A percentile compares a stretch with the other conserved stretches of the same genome.
These are phyloP conservation scores for Schizaphis graminum DNA, from an alignment of 2,888 invertebrate species.

Conservation along the genomic window DNA sequence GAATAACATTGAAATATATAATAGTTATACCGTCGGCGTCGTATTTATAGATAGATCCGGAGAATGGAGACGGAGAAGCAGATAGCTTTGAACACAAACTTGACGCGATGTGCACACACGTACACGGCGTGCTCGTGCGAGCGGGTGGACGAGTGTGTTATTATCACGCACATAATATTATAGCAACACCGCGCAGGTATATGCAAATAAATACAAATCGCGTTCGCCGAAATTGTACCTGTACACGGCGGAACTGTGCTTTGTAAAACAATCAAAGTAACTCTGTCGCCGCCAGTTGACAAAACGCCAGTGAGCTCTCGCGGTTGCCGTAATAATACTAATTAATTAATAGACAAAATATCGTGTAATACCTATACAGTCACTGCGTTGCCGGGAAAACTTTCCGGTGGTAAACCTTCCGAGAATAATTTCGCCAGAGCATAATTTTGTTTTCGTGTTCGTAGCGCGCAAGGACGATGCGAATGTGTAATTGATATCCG, in stretches of 20 bases:
- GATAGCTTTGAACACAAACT: not conserved
- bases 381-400: not conserved
- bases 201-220: not conserved
- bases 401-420: not conserved
- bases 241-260: not conserved
- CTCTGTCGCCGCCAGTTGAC: not conserved
- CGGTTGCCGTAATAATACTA: not conserved
- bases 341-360: not conserved
- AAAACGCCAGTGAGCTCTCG: not conserved
- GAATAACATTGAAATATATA: not conserved
- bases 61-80: not conserved
- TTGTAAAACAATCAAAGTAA: not conserved
- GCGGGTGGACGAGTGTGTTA: not conserved
- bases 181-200: not conserved
- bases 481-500: not conserved
- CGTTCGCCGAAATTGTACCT: not conserved
- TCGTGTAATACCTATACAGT: not conserved
- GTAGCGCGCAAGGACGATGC: not conserved
- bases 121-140: too few relatives aligned
- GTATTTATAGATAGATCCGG: not conserved
- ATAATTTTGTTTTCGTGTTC: not conserved
- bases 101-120: not conserved
- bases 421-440: not conserved
- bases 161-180: not conserved
- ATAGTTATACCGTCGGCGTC: not conserved